Evolutionary conservation across 2,888 invertebrate species (phyloP).

Genomic region (Lordiphosa fenestrarum): DNA sequence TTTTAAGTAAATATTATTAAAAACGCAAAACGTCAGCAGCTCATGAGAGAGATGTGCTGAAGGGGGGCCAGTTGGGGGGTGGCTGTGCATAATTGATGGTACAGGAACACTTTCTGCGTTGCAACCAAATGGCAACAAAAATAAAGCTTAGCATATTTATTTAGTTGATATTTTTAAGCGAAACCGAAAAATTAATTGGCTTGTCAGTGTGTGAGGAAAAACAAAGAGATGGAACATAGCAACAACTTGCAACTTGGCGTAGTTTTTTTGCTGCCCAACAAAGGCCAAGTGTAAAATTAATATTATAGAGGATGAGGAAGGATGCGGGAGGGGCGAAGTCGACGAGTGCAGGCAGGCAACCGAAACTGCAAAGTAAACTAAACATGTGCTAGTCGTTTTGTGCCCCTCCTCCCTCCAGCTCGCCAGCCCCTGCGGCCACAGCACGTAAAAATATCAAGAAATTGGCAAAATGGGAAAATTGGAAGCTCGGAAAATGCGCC

Average conservation of each 20-base stretch:
- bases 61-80: not conserved
- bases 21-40: conserved; percentile 60
- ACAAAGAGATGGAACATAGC: conserved; percentile 26
- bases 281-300: conserved; percentile 80
- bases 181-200: conserved; percentile 70
- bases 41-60: not conserved
- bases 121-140: conserved; percentile 23
- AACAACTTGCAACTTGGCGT: conserved; percentile 21
- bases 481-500: conserved; percentile 65
- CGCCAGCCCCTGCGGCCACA: conserved; percentile 13
- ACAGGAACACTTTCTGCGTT: conserved; percentile 55
- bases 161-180: conserved; percentile 67
- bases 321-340: conserved; percentile 14
- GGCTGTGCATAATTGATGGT: conserved; percentile 67
- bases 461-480: conserved; percentile 71
- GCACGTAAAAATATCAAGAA: conserved; percentile 62
- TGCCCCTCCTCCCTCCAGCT: not conserved
- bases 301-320: conserved; percentile 45
- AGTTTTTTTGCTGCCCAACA: conserved; percentile 44
- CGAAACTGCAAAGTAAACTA: conserved; percentile 75
- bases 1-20: conserved; percentile 72
- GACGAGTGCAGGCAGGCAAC: conserved; percentile 62
- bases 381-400: conserved; percentile 76
- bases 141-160: conserved; percentile 64
- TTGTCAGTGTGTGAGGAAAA: conserved; percentile 37